These are phyloP conservation scores for Sarcophaga peregrina DNA, from an alignment of 1,140 invertebrate genomes.

Conservation along the genomic window DNA sequence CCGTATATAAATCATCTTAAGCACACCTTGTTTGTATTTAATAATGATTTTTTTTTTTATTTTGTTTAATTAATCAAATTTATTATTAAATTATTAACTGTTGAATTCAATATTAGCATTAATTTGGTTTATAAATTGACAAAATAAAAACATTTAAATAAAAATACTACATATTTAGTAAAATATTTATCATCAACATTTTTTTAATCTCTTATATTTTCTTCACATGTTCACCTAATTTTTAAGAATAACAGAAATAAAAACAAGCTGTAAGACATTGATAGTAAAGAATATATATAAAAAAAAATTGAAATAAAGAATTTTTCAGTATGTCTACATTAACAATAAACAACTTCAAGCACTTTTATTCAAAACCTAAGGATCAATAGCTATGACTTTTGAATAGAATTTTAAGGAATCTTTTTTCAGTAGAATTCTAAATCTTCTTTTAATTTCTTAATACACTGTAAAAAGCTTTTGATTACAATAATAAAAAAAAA, in stretches of 20 bases:
- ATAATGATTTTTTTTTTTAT: no score
- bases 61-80: no score
- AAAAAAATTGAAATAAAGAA: background rate
- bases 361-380: background rate
- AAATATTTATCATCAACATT: background rate
- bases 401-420: background rate
- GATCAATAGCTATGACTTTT: background rate
- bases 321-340: conserved; percentile 21
- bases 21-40: no score
- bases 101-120: background rate
- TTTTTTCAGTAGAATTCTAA: no score
- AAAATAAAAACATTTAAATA: background rate
- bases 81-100: background rate
- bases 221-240: background rate
- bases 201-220: background rate
- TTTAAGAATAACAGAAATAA: background rate
- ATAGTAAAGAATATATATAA: background rate
- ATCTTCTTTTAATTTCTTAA: background rate
- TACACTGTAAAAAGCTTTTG: conserved; percentile 19
- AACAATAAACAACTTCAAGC: background rate
- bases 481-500: background rate
- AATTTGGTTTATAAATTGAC: background rate
- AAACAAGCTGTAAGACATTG: background rate
- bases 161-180: background rate
- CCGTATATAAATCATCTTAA: no score